Evolutionary conservation across 2,888 invertebrate genomes (phyloP).

Genomic region (Ariolimax columbianus): DNA sequence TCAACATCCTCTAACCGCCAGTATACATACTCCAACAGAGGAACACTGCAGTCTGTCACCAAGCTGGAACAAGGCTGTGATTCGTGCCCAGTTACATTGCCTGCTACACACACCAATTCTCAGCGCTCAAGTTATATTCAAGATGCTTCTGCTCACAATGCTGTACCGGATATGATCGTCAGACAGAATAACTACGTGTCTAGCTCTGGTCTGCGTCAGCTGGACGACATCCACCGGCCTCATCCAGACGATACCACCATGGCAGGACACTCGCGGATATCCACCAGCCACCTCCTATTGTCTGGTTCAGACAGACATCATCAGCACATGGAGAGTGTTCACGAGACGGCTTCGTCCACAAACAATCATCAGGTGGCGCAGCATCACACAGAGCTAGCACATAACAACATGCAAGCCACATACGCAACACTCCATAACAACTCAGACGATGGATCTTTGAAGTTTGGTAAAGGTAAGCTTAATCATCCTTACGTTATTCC

Average conservation of each 20-base stretch:
- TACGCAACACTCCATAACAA: conserved; percentile 9
- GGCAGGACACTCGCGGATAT: conserved; percentile 27
- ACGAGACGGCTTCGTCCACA: background rate
- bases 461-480: conserved; percentile 13
- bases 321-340: conserved; percentile 20
- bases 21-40: background rate
- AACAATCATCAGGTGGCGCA: conserved; percentile 24
- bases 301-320: background rate
- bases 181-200: background rate
- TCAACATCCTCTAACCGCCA: background rate
- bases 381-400: conserved; percentile 30
- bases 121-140: background rate
- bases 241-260: background rate
- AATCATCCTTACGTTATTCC: background rate
- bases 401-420: background rate
- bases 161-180: conserved; percentile 14
- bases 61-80: background rate
- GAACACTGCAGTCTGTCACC: background rate
- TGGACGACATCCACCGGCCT: background rate
- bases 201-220: background rate
- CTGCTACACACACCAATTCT: background rate
- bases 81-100: background rate
- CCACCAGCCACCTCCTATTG: background rate
- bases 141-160: background rate
- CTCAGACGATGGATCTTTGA: background rate